These are phyloP conservation scores for Cyprinella venusta DNA, from an alignment of 2,797 vertebrate genomes.

Conservation along the genomic window DNA sequence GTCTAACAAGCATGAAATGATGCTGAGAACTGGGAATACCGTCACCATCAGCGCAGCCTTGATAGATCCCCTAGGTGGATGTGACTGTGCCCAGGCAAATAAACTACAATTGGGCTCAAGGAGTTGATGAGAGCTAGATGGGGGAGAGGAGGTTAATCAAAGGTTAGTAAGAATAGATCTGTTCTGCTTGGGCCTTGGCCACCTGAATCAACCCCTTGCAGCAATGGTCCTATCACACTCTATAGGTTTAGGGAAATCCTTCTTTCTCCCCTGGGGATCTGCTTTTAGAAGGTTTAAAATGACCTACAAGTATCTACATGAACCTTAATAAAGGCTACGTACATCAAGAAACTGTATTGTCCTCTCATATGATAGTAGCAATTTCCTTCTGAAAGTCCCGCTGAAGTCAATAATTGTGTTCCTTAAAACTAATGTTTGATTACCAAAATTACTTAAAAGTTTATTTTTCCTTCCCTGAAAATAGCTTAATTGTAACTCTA, in stretches of 20 bases:
- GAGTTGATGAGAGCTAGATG: constrained; percentile 30
- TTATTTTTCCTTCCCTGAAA: too few species aligned
- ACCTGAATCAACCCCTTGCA: neutral
- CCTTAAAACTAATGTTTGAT: too few species aligned
- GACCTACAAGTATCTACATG: neutral
- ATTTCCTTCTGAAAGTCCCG: neutral
- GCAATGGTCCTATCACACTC: neutral
- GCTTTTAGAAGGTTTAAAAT: neutral
- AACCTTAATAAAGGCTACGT: neutral
- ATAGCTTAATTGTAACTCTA: too few species aligned
- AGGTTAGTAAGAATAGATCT: constrained; percentile 24
- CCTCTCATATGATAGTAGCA: neutral
- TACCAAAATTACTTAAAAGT: too few species aligned
- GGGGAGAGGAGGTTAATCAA: constrained; percentile 55
- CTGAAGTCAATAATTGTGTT: too few species aligned
- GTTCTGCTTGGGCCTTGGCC: constrained; percentile 19
- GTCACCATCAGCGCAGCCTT: constrained; percentile 57
- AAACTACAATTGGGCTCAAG: constrained; percentile 62
- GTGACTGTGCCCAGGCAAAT: constrained; percentile 63
- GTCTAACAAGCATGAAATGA: constrained; percentile 78
- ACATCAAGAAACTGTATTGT: neutral
- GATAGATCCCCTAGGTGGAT: constrained; percentile 70
- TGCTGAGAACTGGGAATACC: constrained; percentile 65
- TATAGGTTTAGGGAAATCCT: neutral
- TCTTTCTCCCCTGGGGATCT: neutral